Evolutionary conservation across 1,140 invertebrate species (phyloP).

Genomic region (Macrocentrus cingulum): DNA sequence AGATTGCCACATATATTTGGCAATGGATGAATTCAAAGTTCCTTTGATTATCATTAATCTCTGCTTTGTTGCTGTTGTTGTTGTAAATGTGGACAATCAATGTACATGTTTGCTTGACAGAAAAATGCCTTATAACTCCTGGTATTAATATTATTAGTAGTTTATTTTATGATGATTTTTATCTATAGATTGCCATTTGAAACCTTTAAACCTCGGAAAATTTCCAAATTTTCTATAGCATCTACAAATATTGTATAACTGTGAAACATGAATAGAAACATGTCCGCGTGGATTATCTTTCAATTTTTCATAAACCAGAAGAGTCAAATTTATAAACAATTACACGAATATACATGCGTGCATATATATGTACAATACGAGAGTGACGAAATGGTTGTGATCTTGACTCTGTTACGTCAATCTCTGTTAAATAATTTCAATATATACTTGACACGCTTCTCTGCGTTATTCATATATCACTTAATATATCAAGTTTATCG

Average conservation of each 20-base stretch:
- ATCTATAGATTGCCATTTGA: constrained; percentile 1
- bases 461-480: constrained; percentile 34
- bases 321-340: constrained; percentile 7
- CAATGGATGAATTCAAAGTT: constrained; percentile 3
- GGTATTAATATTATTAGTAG: neutral
- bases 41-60: too few species aligned
- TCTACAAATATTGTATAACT: constrained; percentile 1
- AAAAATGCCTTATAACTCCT: constrained; percentile 12
- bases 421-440: constrained; percentile 9
- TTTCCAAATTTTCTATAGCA: neutral
- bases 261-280: neutral
- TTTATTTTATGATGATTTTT: neutral
- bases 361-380: neutral
- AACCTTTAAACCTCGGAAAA: neutral
- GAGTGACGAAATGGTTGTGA: neutral
- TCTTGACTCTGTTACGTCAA: neutral
- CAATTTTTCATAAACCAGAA: neutral
- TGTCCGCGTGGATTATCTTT: constrained; percentile 13
- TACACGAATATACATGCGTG: constrained; percentile 8
- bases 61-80: neutral
- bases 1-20: constrained; percentile 2
- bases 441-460: constrained; percentile 16
- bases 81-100: neutral
- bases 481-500: constrained; percentile 48
- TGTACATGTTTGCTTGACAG: constrained; percentile 18